Base-by-base conservation (phyloP, 2,888 invertebrate genomes). In the Lymantria dispar region DNA sequence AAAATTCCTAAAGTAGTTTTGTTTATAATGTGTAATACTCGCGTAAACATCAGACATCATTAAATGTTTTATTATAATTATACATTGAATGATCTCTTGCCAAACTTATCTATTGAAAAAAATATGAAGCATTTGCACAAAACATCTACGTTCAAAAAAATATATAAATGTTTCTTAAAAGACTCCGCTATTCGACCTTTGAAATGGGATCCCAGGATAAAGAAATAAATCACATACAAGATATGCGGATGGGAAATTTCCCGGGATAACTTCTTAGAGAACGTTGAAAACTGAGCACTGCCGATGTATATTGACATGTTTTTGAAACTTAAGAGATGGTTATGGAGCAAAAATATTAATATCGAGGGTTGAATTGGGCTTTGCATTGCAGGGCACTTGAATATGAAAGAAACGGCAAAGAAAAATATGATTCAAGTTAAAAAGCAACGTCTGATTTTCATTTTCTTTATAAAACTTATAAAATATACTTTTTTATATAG, bases 181-280 rank as follows among this genome's bases (percentile, higher is more conserved):
- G 51, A 13, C 39, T 47, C 48, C 44, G 48, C 53, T 50, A 50
- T 52, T 55, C 56, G 58, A 65, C 66, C 65, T 52, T 54, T 33
- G 48, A 58, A 64, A 68, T 55, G 48, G 54, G 48, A 68, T 64
- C 47, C 22, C 60, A 50, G 65, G 46, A 64, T 68, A 62, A 62
- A 62, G 39, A 48, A 68, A 66, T 68, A 66, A 66, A 66, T 66
- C 66, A 62, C 51, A 52, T 43, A 41, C 41, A 48, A 58, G 52
- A 62, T 64, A 59, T 54, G 53, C 52, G 48, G 54, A 47, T 14
- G 39, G 39, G 47, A 56, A 62, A 62, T 54, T 56, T 68, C 53
- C 52, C 40, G 48, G 60, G 53, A 50, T 52, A 59, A 59, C 54
- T 68, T 64, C 36, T 45, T 41, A 49, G 48, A 50, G 50, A 52